Conservation (phyloP, 2,888 invertebrate species). For the Spialia ferax region DNA sequence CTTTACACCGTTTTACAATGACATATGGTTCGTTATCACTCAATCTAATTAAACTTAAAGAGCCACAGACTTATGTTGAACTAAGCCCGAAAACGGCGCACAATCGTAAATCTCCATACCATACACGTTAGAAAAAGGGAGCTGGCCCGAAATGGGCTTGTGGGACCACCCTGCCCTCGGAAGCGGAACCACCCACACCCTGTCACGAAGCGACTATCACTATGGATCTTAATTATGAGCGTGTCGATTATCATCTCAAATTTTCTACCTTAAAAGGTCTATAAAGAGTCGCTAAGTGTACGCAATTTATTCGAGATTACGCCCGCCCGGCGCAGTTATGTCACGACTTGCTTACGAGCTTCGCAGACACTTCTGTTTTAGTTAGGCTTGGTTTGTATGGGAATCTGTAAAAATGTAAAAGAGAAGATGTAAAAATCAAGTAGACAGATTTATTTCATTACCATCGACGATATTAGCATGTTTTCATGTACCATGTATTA, state of each 20-base stretch:
- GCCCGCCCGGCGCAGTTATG: constrained; percentile 71
- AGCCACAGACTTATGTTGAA: constrained; percentile 13
- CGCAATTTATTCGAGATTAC: constrained; percentile 82
- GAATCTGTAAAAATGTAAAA: too few relatives aligned
- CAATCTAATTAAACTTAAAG: constrained; percentile 10
- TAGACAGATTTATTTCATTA: too few relatives aligned
- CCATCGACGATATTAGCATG: too few relatives aligned
- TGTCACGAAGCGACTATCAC: constrained; percentile 78
- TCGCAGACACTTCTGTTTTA: constrained; percentile 78
- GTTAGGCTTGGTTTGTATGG: constrained; percentile 41
- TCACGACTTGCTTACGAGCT: constrained; percentile 71
- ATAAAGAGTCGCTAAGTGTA: constrained; percentile 83
- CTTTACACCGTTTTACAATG: not conserved
- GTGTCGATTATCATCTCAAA: constrained; percentile 85
- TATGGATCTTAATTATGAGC: constrained; percentile 83
- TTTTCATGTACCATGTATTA: too few relatives aligned
- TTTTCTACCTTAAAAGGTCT: constrained; percentile 84
- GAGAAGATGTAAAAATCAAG: too few relatives aligned
- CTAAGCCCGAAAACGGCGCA: constrained; percentile 8
- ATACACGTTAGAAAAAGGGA: constrained; percentile 51
- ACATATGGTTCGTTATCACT: not conserved
- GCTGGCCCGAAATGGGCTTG: constrained; percentile 58
- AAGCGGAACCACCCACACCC: constrained; percentile 83
- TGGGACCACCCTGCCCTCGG: constrained; percentile 78
- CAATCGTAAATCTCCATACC: constrained; percentile 39